Evolutionary conservation across 2,797 vertebrate species (phyloP), one percentile per base, ranked within the genome.

Genomic region (Acestrorhynchus altus): DNA sequence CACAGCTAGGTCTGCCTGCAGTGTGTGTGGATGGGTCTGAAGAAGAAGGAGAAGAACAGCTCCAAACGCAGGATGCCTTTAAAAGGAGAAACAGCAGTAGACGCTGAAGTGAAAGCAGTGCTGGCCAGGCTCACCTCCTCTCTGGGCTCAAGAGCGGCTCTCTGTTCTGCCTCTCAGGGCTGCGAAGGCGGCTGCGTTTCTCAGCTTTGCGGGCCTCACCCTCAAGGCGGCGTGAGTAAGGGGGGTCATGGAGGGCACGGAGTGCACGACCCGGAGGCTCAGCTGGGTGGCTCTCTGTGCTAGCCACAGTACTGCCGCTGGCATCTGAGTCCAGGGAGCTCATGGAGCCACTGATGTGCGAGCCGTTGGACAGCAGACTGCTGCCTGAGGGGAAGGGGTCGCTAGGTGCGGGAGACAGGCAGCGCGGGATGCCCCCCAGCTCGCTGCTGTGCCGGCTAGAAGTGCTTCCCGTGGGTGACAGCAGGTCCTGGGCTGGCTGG

Each of bases 251-350:
- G 22, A 90, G 75, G 0, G 31, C 35, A 9, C 60, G 85, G 60
- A 1, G 77, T 46, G 76, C 79, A 60, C 83, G 60, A 0, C 83
- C 86, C 6, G 81, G 76, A 51, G 87, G 88, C 39, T 85, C 85
- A 0, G 85, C 28, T 0, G 88, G 86, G 86, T 94, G 94, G 85
- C 93, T 92, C 72, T 94, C 94, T 0, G 86, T 93, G 87, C 93
- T 94, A 66, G 93, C 89, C 63, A 92, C 92, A 0, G 93, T 94
- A 88, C 92, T 93, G 74, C 92, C 92, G 11, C 94, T 95, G 87
- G 93, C 91, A 4, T 94, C 94, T 0, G 94, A 95, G 85, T 95
- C 94, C 72, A 95, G 87, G 0, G 94, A 94, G 86, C 94, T 95
- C 83, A 93, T 91, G 0, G 94, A 95, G 83, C 93, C 94, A 9